Percentiles rank a stretch among this genome's conserved stretches.
phyloP scores from a whole-genome alignment of 2,113 vertebrate genomes.

The Eolophus roseicapilla region DNA sequence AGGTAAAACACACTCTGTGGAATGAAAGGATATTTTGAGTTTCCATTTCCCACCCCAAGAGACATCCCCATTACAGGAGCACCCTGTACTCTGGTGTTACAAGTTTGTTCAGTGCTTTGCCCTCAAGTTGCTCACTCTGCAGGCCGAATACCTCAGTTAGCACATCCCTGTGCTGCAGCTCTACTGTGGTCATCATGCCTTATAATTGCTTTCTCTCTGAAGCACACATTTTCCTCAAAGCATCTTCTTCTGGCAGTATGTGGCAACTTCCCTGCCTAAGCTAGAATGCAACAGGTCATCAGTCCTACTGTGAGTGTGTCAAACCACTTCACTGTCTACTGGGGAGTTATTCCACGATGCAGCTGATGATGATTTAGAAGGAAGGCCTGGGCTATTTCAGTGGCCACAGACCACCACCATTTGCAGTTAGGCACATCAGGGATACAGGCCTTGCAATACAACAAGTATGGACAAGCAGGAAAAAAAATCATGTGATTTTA shows the following conservation, averaged over 20 bases:
- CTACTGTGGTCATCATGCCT: accelerated
- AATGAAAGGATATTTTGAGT: background rate
- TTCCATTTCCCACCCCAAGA: background rate
- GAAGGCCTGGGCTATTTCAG: background rate
- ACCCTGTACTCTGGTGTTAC: background rate
- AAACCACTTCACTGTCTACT: background rate
- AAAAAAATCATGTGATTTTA: background rate
- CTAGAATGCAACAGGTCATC: background rate
- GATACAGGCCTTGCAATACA: background rate
- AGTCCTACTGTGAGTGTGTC: background rate
- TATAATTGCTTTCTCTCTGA: background rate
- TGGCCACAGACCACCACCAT: background rate
- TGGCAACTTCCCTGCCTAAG: background rate
- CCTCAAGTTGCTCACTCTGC: background rate
- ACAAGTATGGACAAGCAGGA: background rate
- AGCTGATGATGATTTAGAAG: background rate
- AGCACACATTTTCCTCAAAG: accelerated
- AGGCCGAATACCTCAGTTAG: background rate
- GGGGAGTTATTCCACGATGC: background rate
- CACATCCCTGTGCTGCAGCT: background rate
- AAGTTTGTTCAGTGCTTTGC: background rate
- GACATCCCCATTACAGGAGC: background rate
- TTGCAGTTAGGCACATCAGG: background rate
- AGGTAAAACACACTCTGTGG: background rate
- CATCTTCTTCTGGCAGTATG: background rate